Conservation (phyloP, 2,113 vertebrate genomes). For the Scomber scombrus region DNA sequence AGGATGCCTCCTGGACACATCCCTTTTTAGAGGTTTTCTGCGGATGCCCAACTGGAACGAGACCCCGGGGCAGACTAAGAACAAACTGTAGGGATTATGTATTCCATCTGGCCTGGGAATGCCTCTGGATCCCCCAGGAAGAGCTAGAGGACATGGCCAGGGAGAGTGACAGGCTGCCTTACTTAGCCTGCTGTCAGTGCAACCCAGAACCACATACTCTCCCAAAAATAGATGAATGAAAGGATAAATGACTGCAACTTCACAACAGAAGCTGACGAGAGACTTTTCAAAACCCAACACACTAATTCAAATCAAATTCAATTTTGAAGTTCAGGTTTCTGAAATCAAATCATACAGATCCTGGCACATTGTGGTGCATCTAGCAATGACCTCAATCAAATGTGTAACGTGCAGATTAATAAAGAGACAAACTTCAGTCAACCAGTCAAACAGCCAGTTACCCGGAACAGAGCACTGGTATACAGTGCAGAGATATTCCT, state of each 20-base stretch:
- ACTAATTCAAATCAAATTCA: background rate
- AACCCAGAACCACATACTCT: no score
- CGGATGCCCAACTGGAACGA: background rate
- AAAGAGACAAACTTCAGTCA: slow-evolving; percentile 1
- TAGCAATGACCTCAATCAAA: background rate
- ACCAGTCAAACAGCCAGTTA: background rate
- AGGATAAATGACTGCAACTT: background rate
- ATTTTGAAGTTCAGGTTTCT: no score
- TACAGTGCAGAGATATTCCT: slow-evolving; percentile 7
- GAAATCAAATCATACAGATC: no score
- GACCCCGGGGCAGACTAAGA: background rate
- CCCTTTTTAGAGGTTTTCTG: background rate
- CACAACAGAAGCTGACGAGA: background rate
- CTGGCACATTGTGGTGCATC: background rate
- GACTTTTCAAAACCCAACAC: background rate
- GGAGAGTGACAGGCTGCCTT: background rate
- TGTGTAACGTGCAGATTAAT: background rate
- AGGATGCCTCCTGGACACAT: background rate
- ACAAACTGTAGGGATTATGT: background rate
- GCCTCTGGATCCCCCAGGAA: background rate
- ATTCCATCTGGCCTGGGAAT: background rate
- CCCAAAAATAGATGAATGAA: background rate
- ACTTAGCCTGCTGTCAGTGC: no score
- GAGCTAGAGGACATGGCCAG: background rate
- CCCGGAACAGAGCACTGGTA: slow-evolving; percentile 9